Evolutionary conservation across 2,797 vertebrate species (phyloP).

Genomic region (Crocodylus rhombifer): DNA sequence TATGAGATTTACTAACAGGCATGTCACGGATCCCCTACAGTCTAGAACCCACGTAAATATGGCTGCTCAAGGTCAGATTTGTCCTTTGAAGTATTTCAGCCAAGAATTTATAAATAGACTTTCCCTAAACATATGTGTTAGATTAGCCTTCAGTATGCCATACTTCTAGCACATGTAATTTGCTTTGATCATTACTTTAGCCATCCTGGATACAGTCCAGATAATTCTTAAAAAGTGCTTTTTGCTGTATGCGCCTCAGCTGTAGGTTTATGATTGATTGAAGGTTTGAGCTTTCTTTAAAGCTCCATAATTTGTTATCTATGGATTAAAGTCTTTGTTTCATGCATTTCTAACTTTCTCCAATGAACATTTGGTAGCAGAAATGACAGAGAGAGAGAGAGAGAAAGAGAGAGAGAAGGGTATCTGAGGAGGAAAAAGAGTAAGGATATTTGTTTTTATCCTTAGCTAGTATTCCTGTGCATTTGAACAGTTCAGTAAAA

Average conservation of each 20-base stretch:
- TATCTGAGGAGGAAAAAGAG: constrained; percentile 13
- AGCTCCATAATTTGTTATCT: constrained; percentile 58
- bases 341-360: constrained; percentile 31
- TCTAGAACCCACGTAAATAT: constrained; percentile 64
- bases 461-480: constrained; percentile 4
- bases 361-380: constrained; percentile 26
- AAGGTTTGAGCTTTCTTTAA: constrained; percentile 63
- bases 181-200: constrained; percentile 76
- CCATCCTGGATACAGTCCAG: constrained; percentile 57
- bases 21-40: constrained; percentile 52
- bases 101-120: constrained; percentile 73
- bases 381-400: constrained; percentile 35
- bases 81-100: constrained; percentile 74
- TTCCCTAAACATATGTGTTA: constrained; percentile 72
- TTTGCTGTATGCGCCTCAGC: constrained; percentile 71
- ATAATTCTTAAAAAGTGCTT: constrained; percentile 68
- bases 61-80: constrained; percentile 65
- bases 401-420: not conserved
- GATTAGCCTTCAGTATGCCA: constrained; percentile 71
- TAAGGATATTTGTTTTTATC: constrained; percentile 28
- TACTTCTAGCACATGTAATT: constrained; percentile 69
- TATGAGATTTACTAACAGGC: constrained; percentile 63
- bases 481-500: not conserved
- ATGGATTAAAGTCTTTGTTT: constrained; percentile 33
- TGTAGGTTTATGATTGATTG: constrained; percentile 56